phyloP scores from a whole-genome alignment of 1,140 invertebrate species.

The Drosophila orosa region DNA sequence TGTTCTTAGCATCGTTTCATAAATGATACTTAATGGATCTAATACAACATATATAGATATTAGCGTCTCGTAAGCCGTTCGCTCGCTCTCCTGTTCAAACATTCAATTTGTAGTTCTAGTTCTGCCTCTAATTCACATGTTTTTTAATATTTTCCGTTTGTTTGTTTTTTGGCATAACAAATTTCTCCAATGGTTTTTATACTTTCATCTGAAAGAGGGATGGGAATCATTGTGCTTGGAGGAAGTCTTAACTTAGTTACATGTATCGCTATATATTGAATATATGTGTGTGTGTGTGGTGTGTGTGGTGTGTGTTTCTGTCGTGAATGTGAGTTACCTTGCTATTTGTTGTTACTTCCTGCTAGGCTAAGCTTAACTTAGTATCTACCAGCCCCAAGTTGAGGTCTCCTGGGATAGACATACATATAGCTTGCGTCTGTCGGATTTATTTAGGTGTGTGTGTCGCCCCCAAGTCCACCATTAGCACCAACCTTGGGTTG shows the following conservation, averaged over 20 bases:
- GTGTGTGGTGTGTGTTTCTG: slow-evolving; percentile 23
- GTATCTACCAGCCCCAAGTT: slow-evolving; percentile 13
- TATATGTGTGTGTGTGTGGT: slow-evolving; percentile 46
- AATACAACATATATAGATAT: slow-evolving; percentile 77
- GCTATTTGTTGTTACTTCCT: slow-evolving; percentile 52
- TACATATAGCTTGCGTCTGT: slow-evolving; percentile 25
- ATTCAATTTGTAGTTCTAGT: slow-evolving; percentile 25
- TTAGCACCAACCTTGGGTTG: slow-evolving; percentile 72
- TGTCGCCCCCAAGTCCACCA: slow-evolving; percentile 35
- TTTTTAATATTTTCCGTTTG: slow-evolving; percentile 1
- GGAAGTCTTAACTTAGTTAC: slow-evolving; percentile 66
- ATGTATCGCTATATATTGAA: slow-evolving; percentile 59
- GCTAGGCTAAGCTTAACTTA: slow-evolving; percentile 53
- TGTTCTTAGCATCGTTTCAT: slow-evolving; percentile 53
- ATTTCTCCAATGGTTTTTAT: slow-evolving; percentile 38
- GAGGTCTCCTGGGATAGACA: not conserved
- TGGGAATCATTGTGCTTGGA: slow-evolving; percentile 38
- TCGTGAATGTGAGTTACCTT: slow-evolving; percentile 40
- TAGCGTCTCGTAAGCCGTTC: slow-evolving; percentile 75
- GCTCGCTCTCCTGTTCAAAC: slow-evolving; percentile 23
- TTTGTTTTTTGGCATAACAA: slow-evolving; percentile 70
- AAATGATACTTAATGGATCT: slow-evolving; percentile 67
- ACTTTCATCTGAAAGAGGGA: slow-evolving; percentile 34
- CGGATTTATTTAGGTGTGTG: slow-evolving; percentile 9
- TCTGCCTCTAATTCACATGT: slow-evolving; percentile 13